phyloP scores from a whole-genome alignment of 2,888 invertebrate species.

The Allolobophora icterica region DNA sequence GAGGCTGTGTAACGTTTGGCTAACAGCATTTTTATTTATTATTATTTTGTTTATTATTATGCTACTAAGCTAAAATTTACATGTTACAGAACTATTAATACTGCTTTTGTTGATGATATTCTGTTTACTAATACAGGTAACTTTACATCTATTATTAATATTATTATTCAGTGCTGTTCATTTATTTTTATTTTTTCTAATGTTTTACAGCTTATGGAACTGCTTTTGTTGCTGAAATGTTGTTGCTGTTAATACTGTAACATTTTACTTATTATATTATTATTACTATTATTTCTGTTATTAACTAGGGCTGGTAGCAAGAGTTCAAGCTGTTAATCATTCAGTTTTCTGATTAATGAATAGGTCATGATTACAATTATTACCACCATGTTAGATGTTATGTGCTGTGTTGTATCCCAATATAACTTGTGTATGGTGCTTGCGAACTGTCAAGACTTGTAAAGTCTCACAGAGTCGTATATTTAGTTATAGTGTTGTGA shows the following conservation, averaged over 20 bases:
- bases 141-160: background rate
- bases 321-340: background rate
- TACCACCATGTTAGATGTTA: constrained; percentile 14
- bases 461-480: background rate
- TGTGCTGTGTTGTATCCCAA: constrained; percentile 4
- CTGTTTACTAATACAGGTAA: background rate
- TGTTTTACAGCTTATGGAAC: background rate
- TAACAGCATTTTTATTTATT: background rate
- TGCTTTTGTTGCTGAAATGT: background rate
- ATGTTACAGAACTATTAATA: background rate
- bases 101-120: background rate
- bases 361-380: background rate
- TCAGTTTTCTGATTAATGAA: background rate
- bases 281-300: background rate
- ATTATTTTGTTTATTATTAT: background rate
- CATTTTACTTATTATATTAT: background rate
- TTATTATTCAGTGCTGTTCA: background rate
- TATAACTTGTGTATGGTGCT: constrained; percentile 22
- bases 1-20: background rate
- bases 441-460: constrained; percentile 1
- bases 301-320: background rate
- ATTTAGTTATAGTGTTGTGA: constrained; percentile 17
- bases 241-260: background rate
- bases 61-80: background rate
- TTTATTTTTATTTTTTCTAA: background rate